Conservation (phyloP, 2,113 vertebrate genomes). For the Oceanodroma tethys region DNA sequence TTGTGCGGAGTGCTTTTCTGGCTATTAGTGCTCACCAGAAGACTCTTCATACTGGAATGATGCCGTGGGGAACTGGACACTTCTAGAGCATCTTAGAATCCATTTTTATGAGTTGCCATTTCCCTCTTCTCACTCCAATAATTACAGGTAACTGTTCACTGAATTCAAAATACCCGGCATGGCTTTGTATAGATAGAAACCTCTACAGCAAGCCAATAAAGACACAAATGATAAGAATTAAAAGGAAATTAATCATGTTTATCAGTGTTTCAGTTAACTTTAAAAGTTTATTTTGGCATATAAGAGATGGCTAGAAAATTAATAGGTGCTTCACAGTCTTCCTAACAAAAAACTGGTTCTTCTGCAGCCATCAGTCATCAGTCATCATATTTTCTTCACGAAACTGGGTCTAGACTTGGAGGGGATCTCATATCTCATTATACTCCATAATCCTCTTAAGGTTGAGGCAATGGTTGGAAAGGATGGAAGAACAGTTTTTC, state of each 20-base stretch:
- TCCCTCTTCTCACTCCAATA: neutral
- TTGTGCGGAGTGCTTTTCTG: neutral
- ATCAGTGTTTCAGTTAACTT: neutral
- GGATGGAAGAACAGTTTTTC: neutral
- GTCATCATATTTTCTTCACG: neutral
- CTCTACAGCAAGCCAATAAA: neutral
- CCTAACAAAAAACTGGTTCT: neutral
- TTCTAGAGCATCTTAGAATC: neutral
- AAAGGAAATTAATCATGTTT: neutral
- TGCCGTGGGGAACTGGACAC: neutral
- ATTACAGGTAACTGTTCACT: neutral
- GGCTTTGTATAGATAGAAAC: neutral
- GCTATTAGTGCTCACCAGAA: neutral
- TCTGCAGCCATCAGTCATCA: neutral
- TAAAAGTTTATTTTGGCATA: neutral
- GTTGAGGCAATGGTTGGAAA: neutral
- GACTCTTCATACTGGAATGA: neutral
- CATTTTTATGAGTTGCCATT: neutral
- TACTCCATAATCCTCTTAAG: neutral
- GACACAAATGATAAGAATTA: neutral
- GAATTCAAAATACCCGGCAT: neutral
- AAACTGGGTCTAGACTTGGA: neutral
- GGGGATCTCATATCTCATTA: accelerated
- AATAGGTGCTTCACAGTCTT: neutral
- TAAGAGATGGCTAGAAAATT: neutral